phyloP scores from a whole-genome alignment of 2,888 invertebrate genomes.

The Tanypteryx hageni region DNA sequence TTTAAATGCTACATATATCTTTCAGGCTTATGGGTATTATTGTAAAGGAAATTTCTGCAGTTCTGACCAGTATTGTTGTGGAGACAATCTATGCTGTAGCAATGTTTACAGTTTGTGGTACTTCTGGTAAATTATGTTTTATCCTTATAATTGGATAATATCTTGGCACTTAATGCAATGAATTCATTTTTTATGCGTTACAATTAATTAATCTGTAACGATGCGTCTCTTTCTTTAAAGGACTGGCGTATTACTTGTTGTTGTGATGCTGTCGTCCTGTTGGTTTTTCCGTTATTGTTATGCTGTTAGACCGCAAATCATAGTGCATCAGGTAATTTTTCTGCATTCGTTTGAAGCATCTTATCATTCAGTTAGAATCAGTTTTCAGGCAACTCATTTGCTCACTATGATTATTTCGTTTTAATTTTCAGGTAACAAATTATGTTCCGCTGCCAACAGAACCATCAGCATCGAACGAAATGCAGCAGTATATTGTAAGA shows the following conservation, averaged over 20 bases:
- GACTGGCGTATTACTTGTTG: constrained; percentile 70
- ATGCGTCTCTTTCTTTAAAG: constrained; percentile 66
- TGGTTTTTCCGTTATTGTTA: constrained; percentile 72
- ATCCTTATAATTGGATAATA: background rate
- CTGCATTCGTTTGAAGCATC: background rate
- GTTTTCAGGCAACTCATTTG: background rate
- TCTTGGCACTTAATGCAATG: background rate
- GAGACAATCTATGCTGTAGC: constrained; percentile 67
- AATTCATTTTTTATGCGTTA: background rate
- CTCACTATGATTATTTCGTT: too few species aligned
- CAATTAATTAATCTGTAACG: background rate
- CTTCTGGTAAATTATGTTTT: constrained; percentile 66
- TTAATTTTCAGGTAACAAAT: constrained; percentile 66
- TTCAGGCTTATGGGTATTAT: constrained; percentile 67
- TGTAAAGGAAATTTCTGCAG: constrained; percentile 67
- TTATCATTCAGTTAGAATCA: too few species aligned
- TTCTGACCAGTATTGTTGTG: constrained; percentile 67
- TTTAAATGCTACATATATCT: background rate
- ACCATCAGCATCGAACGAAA: constrained; percentile 65
- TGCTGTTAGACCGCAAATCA: constrained; percentile 68
- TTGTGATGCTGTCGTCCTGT: constrained; percentile 71
- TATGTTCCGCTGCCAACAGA: constrained; percentile 68
- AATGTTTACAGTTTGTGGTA: constrained; percentile 68
- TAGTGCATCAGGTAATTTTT: constrained; percentile 66
- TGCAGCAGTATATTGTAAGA: constrained; percentile 67